Evolutionary conservation across 2,888 invertebrate genomes (phyloP).

Genomic region (Sphaeridia pumilis): DNA sequence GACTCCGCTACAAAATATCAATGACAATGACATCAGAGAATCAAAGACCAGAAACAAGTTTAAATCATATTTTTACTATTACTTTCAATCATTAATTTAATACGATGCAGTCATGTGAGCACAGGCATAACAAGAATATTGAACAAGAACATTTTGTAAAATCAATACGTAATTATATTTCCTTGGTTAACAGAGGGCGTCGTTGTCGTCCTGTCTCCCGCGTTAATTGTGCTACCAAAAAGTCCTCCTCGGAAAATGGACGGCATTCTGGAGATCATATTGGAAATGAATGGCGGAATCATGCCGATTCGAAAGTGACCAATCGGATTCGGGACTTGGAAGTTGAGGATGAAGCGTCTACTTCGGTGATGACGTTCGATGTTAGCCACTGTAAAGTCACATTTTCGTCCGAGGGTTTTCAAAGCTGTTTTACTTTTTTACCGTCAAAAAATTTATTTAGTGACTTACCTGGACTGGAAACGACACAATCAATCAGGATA

Average conservation of each 20-base stretch:
- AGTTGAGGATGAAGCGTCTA: constrained; percentile 12
- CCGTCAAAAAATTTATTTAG: no score
- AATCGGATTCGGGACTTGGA: constrained; percentile 7
- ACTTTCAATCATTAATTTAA: background rate
- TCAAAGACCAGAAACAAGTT: background rate
- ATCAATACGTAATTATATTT: background rate
- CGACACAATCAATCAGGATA: no score
- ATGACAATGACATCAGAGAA: no score
- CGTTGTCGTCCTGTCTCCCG: background rate
- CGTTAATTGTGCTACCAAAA: no score
- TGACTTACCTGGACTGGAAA: no score
- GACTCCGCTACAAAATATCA: no score
- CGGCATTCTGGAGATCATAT: constrained; percentile 7
- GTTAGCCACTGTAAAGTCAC: no score
- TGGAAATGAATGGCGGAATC: constrained; percentile 11
- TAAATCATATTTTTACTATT: background rate
- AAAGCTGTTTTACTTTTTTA: background rate
- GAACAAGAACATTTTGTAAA: background rate
- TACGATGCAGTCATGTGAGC: background rate
- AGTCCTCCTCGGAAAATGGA: background rate
- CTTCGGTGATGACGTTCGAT: background rate
- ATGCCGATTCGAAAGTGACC: constrained; percentile 12
- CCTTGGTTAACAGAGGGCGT: no score
- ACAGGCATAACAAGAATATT: background rate
- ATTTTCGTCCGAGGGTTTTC: background rate